These are phyloP conservation scores for Oreotrochilus melanogaster DNA, from an alignment of 2,113 vertebrate species.

Conservation along the genomic window DNA sequence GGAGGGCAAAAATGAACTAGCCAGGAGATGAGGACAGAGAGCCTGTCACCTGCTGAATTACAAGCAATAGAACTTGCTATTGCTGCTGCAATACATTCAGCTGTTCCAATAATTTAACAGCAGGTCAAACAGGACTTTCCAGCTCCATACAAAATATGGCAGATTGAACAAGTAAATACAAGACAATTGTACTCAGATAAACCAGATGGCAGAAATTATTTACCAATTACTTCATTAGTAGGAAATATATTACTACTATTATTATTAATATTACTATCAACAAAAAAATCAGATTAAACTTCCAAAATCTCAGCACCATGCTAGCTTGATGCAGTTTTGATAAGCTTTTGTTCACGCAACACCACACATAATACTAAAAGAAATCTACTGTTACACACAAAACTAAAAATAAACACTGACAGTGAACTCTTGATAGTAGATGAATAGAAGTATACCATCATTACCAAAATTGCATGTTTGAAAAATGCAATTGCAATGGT, in stretches of 20 bases:
- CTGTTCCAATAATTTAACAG: not conserved
- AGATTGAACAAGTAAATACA: not conserved
- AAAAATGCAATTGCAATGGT: not conserved
- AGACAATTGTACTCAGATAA: not conserved
- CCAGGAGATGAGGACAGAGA: not conserved
- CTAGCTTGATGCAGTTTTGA: not conserved
- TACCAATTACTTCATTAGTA: not conserved
- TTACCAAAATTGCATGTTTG: not conserved
- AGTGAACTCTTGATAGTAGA: not conserved
- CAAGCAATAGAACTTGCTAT: not conserved
- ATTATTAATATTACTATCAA: not conserved
- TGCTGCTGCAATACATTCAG: not conserved
- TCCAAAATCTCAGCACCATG: not conserved
- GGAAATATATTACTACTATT: not conserved
- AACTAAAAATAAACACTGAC: not conserved
- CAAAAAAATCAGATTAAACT: not conserved
- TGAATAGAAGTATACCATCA: not conserved
- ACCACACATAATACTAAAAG: not conserved
- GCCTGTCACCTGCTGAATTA: not conserved
- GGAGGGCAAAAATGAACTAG: not conserved
- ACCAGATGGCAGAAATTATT: not conserved
- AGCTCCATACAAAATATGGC: not conserved
- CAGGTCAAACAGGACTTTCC: not conserved
- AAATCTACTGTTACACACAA: not conserved
- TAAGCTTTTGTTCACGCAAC: not conserved